Evolutionary conservation across 64 coral and sea anemone species (phyloP).

Genomic region (Dendronephthya gigantea): DNA sequence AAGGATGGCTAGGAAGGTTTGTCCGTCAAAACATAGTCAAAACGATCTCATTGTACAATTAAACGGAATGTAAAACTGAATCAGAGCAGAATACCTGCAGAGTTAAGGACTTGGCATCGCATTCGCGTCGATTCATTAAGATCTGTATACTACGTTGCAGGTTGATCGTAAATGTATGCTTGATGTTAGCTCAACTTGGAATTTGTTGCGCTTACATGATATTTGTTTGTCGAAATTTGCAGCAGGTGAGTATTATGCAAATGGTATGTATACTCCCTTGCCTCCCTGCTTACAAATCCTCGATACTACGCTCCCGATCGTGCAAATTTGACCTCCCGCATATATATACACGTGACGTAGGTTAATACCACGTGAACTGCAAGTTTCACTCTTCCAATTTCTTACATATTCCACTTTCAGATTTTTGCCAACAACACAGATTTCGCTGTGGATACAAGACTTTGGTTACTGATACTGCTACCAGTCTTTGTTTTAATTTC

Average conservation of each 20-base stretch:
- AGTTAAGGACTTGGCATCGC: too few relatives aligned
- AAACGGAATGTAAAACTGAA: too few relatives aligned
- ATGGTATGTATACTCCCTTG: too few relatives aligned
- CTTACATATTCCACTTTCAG: background rate
- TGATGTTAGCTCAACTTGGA: constrained; percentile 66
- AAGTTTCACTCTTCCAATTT: too few relatives aligned
- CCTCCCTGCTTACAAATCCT: too few relatives aligned
- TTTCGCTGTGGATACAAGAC: background rate
- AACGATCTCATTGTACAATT: too few relatives aligned
- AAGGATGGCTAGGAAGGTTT: constrained; percentile 54
- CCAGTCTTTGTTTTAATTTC: background rate
- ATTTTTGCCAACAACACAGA: background rate
- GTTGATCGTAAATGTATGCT: constrained; percentile 53
- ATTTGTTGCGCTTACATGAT: constrained; percentile 78
- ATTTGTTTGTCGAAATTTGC: constrained; percentile 61
- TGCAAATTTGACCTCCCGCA: too few relatives aligned
- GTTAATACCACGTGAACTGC: too few relatives aligned
- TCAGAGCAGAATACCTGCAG: too few relatives aligned
- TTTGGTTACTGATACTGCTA: background rate
- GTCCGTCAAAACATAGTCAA: background rate
- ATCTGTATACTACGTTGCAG: too few relatives aligned
- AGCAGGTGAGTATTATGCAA: constrained; percentile 43
- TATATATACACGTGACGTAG: too few relatives aligned
- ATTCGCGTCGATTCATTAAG: too few relatives aligned
- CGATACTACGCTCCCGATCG: background rate